Evolutionary conservation across 2,113 vertebrate species (phyloP).

Genomic region (Aegithalos caudatus): DNA sequence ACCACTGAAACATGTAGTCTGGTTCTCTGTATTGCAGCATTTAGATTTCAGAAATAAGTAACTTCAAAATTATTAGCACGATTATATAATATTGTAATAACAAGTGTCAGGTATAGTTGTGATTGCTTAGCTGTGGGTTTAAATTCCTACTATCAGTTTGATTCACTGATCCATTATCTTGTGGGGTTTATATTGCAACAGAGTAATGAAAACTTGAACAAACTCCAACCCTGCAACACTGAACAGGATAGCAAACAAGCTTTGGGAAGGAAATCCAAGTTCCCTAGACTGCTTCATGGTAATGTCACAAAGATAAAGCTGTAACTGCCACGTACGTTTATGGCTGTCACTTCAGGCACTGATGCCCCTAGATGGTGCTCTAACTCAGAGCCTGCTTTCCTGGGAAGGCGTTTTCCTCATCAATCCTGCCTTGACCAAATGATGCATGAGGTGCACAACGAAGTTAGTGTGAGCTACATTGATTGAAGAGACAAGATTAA

Average conservation of each 20-base stretch:
- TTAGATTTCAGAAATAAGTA: background rate
- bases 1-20: accelerated
- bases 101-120: background rate
- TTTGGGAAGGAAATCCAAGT: background rate
- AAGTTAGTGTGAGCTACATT: background rate
- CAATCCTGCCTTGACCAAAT: background rate
- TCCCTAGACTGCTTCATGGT: background rate
- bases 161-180: background rate
- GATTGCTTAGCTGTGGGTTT: background rate
- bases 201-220: background rate
- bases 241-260: background rate
- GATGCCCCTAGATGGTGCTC: conserved; percentile 31
- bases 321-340: background rate
- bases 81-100: background rate
- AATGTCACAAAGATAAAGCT: background rate
- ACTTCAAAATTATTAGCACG: background rate
- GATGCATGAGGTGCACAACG: accelerated
- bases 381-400: background rate
- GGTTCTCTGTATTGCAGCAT: background rate
- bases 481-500: background rate
- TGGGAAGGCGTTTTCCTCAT: background rate
- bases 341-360: background rate
- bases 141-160: background rate
- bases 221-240: background rate
- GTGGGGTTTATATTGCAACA: background rate